Conservation (phyloP, 2,888 invertebrate species). For the Plebejus melissa region DNA sequence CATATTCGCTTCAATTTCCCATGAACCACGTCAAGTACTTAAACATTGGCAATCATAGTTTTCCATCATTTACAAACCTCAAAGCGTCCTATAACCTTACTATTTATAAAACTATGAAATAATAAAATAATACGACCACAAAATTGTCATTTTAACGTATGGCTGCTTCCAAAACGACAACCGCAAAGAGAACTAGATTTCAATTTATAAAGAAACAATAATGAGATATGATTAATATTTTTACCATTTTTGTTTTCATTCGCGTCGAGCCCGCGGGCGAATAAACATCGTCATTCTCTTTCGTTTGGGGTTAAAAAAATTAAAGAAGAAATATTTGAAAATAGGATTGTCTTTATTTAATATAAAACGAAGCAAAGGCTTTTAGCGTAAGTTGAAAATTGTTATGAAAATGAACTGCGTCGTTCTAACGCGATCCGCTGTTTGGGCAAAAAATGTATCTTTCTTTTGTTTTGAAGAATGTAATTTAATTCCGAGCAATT, state of each 20-base stretch:
- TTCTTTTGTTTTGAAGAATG: slow-evolving; percentile 72
- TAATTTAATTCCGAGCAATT: slow-evolving; percentile 76
- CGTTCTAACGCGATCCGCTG: slow-evolving; percentile 56
- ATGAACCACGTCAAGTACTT: too few species aligned
- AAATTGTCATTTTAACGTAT: not conserved
- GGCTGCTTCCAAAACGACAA: not conserved
- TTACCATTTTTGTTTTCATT: slow-evolving; percentile 10
- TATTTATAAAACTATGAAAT: not conserved
- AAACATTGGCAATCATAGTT: too few species aligned
- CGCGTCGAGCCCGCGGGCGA: not conserved
- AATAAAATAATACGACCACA: not conserved
- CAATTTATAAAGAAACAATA: slow-evolving; percentile 34
- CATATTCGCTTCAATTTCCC: too few species aligned
- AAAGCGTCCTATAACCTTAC: not conserved
- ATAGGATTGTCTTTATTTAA: slow-evolving; percentile 29
- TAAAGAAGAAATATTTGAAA: slow-evolving; percentile 22
- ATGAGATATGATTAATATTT: slow-evolving; percentile 18
- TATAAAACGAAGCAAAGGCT: slow-evolving; percentile 42
- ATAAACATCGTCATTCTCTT: slow-evolving; percentile 19
- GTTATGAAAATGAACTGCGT: slow-evolving; percentile 59
- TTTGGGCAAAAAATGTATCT: slow-evolving; percentile 62
- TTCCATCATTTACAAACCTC: too few species aligned
- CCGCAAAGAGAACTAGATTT: not conserved
- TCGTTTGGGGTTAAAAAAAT: slow-evolving; percentile 16
- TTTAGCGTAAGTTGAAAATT: slow-evolving; percentile 62